phyloP scores from a whole-genome alignment of 2,113 vertebrate species.

The Onychorhynchus coronatus region DNA sequence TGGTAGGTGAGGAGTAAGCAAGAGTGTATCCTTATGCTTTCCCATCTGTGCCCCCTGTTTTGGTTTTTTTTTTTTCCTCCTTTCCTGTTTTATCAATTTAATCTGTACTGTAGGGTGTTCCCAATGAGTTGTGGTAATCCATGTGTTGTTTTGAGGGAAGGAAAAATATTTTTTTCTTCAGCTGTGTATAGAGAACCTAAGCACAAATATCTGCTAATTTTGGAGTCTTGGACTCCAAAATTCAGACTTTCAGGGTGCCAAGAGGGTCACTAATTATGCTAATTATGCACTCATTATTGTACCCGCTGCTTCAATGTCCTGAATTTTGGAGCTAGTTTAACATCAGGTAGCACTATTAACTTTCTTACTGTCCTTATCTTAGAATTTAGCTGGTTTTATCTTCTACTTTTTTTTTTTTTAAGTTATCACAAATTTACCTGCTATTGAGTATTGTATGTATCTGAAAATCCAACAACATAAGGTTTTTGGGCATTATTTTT shows the following conservation, averaged over 20 bases:
- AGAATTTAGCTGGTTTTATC: background rate
- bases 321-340: background rate
- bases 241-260: background rate
- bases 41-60: background rate
- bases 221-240: background rate
- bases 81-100: background rate
- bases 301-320: background rate
- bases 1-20: background rate
- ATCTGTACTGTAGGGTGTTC: background rate
- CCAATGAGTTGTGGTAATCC: background rate
- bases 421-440: background rate
- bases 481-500: background rate
- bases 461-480: background rate
- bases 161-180: background rate
- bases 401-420: background rate
- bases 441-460: background rate
- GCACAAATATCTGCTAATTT: background rate
- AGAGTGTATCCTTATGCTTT: background rate
- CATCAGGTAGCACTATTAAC: background rate
- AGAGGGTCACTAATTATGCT: fast-evolving
- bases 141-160: background rate
- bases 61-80: background rate
- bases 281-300: background rate
- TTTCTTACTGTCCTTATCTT: background rate
- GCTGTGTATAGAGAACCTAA: background rate